These are phyloP conservation scores for Suncus etruscus DNA, from an alignment of 2,113 vertebrate genomes.

Conservation along the genomic window DNA sequence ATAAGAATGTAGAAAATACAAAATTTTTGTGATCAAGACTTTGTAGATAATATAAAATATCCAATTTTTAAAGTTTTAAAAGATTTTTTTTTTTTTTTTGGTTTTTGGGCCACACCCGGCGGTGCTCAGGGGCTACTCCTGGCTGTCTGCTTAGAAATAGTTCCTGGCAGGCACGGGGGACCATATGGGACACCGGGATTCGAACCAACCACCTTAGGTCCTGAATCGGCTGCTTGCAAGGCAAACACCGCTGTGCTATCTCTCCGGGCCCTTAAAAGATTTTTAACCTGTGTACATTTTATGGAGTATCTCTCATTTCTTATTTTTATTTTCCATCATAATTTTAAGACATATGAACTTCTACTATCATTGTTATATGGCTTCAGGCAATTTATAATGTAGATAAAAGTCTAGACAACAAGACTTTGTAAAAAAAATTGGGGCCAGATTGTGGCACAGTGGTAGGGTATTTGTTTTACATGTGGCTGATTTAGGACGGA, in stretches of 20 bases:
- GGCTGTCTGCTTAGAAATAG: too few species aligned
- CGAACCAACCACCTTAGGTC: too few species aligned
- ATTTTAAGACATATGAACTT: slow-evolving; percentile 10
- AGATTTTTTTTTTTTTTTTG: background rate
- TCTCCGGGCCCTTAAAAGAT: too few species aligned
- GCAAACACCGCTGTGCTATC: too few species aligned
- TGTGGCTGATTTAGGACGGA: too few species aligned
- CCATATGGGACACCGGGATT: too few species aligned
- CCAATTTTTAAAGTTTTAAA: background rate
- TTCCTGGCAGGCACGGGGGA: too few species aligned
- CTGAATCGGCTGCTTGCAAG: too few species aligned
- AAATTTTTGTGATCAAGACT: background rate
- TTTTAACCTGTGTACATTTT: background rate
- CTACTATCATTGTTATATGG: background rate
- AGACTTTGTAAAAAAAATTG: background rate
- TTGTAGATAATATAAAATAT: background rate
- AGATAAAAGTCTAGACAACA: background rate
- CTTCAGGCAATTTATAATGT: background rate
- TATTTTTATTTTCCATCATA: background rate
- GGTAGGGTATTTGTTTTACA: too few species aligned
- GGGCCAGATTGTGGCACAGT: too few species aligned
- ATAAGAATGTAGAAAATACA: background rate
- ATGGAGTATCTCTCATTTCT: slow-evolving; percentile 1
- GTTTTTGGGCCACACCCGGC: too few species aligned
- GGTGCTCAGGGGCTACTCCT: too few species aligned